phyloP scores from a whole-genome alignment of 2,888 invertebrate genomes.

The Pardosa pseudoannulata region DNA sequence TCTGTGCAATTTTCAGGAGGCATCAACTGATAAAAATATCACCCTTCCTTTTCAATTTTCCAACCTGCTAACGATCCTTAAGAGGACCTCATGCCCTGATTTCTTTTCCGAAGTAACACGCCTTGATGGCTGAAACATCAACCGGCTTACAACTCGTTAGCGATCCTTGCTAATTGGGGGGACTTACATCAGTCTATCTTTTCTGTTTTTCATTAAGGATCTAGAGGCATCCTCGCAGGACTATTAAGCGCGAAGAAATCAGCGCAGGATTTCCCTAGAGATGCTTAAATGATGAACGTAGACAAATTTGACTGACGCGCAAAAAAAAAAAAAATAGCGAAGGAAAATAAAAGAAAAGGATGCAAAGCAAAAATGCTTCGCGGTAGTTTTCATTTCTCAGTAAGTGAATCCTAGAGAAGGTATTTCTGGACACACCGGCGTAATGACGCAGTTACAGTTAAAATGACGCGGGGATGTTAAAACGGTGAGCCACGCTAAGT shows the following conservation, averaged over 20 bases:
- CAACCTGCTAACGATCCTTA: not conserved
- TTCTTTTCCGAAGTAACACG: not conserved
- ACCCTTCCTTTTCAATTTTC: not conserved
- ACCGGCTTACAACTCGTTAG: conserved; percentile 7
- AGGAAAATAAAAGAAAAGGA: not conserved
- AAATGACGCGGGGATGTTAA: not conserved
- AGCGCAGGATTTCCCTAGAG: not conserved
- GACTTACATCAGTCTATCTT: not conserved
- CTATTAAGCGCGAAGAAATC: not conserved
- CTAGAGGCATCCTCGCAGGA: not conserved
- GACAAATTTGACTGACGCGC: conserved; percentile 13
- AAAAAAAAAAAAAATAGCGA: not conserved
- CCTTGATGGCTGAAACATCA: not conserved
- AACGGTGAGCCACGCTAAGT: not conserved
- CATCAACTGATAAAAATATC: not conserved
- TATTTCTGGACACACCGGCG: not conserved
- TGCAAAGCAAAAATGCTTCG: not conserved
- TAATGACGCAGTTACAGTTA: not conserved
- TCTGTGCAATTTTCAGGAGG: too few species aligned
- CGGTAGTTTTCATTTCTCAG: not conserved
- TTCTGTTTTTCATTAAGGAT: not conserved
- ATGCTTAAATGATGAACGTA: not conserved
- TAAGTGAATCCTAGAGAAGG: not conserved
- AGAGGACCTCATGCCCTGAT: not conserved
- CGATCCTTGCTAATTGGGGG: not conserved